These are phyloP conservation scores for Hartigia nigra DNA, from an alignment of 2,888 invertebrate species.

Conservation along the genomic window DNA sequence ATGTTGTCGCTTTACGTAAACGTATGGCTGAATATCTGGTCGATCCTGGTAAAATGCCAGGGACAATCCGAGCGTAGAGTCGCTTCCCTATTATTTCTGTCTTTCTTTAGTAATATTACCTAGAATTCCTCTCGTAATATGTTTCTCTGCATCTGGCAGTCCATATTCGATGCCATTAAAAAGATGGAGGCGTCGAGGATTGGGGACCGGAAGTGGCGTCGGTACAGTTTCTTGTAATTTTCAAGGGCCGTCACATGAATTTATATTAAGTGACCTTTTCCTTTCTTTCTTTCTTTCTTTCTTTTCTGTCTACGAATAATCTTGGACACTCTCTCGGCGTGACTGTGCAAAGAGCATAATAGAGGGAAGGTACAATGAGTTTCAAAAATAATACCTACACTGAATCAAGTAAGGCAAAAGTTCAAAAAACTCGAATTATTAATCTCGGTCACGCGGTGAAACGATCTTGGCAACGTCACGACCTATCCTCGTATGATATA, in stretches of 20 bases:
- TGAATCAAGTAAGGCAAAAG: not conserved
- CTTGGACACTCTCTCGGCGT: not conserved
- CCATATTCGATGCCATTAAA: not conserved
- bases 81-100: not conserved
- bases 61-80: not conserved
- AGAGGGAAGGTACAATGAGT: not conserved
- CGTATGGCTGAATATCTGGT: not conserved
- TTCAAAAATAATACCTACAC: not conserved
- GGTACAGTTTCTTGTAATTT: not conserved
- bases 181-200: not conserved
- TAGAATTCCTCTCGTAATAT: not conserved
- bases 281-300: not conserved
- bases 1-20: not conserved
- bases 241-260: not conserved
- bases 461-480: not conserved
- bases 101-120: not conserved
- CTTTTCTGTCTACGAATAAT: not conserved
- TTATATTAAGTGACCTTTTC: not conserved
- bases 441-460: not conserved
- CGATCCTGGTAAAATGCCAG: not conserved
- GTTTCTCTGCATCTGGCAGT: not conserved
- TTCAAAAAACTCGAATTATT: not conserved
- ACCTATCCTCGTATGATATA: not conserved
- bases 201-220: not conserved
- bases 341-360: not conserved